Evolutionary conservation across 2,797 vertebrate species (phyloP), one percentile per base, ranked within the genome.

Genomic region (Echeneis naucrates): DNA sequence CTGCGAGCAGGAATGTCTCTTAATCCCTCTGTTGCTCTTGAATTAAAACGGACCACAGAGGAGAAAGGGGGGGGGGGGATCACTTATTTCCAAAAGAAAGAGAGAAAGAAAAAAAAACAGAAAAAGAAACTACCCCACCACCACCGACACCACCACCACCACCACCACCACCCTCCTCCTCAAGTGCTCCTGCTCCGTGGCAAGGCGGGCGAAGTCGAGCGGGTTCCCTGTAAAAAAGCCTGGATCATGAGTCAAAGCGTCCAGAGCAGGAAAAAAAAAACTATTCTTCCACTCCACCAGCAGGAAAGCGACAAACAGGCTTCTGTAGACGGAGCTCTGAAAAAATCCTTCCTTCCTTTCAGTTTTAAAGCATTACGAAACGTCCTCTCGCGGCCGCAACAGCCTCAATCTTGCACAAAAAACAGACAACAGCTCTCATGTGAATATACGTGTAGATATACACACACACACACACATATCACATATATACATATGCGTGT

Each of bases 321-420:
- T 86, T 75, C 74, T 90, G 86, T 75, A 87, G 76, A 85, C 53
- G 71, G 82, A 83, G 87, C 70, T 55, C 76, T 71, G 81, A 91
- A 92, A 90, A 90, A 92, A 93, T 78, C 90, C 91, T 92, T 93
- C 91, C 92, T 93, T 93, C 92, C 93, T 93, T 88, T 93, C 89
- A 91, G 85, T 92, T 91, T 93, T 77, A 84, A 83, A 89, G 90
- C 90, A 89, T 94, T 92, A 93, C 93, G 92, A 94, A 92, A 94
- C 91, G 91, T 92, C 92, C 91, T 87, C 83, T 71, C 71, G 48
- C 75, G 67, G 64, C 80, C 76, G 76, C 86, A 67, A 24, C 80
- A 74, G 76, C 71, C 62, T 73, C 78, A 65, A 52, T 73, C 59
- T 68, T 70, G 53, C 78, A 70, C 61, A 68, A 8, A 72, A 57